These are phyloP conservation scores for Lynx canadensis DNA, from an alignment of 2,113 vertebrate genomes.

Conservation along the genomic window DNA sequence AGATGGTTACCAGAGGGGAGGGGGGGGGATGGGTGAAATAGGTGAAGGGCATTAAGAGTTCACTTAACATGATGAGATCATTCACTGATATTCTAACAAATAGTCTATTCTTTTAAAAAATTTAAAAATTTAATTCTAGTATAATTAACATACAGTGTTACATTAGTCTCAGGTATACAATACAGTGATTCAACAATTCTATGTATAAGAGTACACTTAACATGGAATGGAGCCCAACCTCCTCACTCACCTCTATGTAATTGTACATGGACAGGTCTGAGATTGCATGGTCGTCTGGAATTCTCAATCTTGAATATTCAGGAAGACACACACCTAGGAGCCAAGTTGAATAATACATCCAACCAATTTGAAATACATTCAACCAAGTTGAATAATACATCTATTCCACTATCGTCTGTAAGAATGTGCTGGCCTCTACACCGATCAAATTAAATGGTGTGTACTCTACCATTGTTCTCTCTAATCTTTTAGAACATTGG, in stretches of 20 bases:
- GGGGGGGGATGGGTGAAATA: not conserved
- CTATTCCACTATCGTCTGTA: slow-evolving; percentile 8
- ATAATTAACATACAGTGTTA: too few species aligned
- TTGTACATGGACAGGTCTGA: slow-evolving; percentile 99
- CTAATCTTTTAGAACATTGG: not conserved
- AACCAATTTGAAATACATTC: too few species aligned
- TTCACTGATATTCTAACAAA: too few species aligned
- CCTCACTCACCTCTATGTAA: slow-evolving; percentile 91
- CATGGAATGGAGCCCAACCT: not conserved
- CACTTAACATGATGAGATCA: not conserved
- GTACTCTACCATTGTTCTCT: not conserved
- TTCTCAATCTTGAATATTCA: slow-evolving; percentile 92
- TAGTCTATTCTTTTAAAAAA: too few species aligned
- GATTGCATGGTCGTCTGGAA: slow-evolving; percentile 95
- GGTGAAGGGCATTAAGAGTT: not conserved
- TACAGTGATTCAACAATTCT: too few species aligned
- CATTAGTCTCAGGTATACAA: too few species aligned
- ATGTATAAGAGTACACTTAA: not conserved
- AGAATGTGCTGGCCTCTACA: not conserved
- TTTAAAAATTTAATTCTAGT: too few species aligned
- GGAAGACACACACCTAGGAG: slow-evolving; percentile 90
- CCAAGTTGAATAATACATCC: slow-evolving; percentile 45
- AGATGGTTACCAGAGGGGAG: not conserved
- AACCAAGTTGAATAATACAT: slow-evolving; percentile 46
- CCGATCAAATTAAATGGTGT: not conserved